phyloP scores from a whole-genome alignment of 2,113 vertebrate genomes.

The Archocentrus centrarchus region DNA sequence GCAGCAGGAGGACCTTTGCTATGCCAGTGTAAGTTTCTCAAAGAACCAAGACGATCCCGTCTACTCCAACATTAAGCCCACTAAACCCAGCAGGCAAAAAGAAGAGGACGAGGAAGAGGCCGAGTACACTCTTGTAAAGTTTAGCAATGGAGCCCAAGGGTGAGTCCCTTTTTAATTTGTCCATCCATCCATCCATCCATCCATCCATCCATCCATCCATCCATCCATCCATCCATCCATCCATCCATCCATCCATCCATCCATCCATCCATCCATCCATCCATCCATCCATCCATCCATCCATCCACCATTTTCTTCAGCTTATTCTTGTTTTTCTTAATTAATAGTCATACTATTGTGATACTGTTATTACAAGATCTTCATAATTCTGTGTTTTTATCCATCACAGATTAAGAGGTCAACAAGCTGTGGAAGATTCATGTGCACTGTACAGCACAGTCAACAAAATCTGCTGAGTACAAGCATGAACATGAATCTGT shows the following conservation, averaged over 20 bases:
- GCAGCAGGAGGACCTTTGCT: background rate
- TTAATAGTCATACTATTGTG: rapidly evolving
- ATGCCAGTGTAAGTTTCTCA: conserved; percentile 16
- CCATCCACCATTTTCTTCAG: no score
- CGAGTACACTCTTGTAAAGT: background rate
- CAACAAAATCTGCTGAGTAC: background rate
- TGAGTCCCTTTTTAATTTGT: background rate
- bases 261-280: no score
- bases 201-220: no score
- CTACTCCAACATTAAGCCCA: conserved; percentile 20
- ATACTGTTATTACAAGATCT: background rate
- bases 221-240: no score
- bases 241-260: no score
- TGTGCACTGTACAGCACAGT: conserved; percentile 23
- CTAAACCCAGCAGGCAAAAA: background rate
- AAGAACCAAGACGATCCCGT: background rate
- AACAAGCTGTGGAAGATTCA: background rate
- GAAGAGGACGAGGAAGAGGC: background rate
- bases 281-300: no score
- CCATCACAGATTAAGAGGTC: background rate
- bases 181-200: no score
- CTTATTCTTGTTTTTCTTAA: background rate
- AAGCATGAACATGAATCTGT: background rate
- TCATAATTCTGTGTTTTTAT: background rate
- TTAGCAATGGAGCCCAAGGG: background rate